Percentiles rank a stretch among this genome's conserved stretches.
phyloP scores from a whole-genome alignment of 2,888 invertebrate genomes.

The Zygogramma bicolorata region DNA sequence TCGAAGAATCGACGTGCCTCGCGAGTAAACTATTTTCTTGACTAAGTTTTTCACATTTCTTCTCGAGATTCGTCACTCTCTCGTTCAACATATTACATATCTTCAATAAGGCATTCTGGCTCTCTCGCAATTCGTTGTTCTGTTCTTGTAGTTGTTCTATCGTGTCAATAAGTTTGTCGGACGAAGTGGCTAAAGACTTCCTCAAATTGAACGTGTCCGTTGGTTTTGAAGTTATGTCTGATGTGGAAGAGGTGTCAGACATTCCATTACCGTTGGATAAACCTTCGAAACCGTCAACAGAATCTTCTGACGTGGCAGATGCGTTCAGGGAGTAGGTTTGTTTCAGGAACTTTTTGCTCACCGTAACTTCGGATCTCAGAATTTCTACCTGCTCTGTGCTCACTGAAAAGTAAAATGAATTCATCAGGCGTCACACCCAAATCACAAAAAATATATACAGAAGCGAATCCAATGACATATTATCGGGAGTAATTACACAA shows the following conservation, averaged over 20 bases:
- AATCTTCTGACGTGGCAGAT: neutral
- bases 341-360: constrained; percentile 16
- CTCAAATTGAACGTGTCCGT: neutral
- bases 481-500: too few relatives aligned
- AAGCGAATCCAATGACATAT: too few relatives aligned
- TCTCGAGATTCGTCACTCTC: neutral
- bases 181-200: neutral
- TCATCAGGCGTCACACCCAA: too few relatives aligned
- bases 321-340: too few relatives aligned
- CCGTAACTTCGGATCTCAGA: neutral
- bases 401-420: constrained; percentile 15
- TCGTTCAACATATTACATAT: neutral
- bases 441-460: too few relatives aligned
- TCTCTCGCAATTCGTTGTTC: neutral
- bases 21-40: neutral
- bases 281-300: neutral
- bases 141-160: neutral
- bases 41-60: neutral
- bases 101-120: neutral
- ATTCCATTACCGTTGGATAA: neutral
- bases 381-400: neutral
- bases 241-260: neutral
- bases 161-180: neutral
- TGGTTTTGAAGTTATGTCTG: neutral
- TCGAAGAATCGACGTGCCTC: neutral